phyloP scores from a whole-genome alignment of 2,113 vertebrate species.

The Smithornis capensis region DNA sequence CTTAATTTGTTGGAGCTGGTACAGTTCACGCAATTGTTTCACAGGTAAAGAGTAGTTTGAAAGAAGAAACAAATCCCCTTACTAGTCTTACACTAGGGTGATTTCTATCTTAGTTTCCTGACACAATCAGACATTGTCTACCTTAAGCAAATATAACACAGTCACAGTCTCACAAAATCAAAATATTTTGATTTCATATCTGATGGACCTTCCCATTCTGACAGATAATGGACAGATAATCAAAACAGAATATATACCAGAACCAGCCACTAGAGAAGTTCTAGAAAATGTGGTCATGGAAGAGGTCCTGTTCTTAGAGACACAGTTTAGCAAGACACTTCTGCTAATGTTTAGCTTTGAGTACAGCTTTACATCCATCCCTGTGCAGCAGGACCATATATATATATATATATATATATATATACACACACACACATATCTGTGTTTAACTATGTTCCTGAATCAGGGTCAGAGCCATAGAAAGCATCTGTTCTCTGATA shows the following conservation, averaged over 20 bases:
- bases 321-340: not conserved
- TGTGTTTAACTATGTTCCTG: slow-evolving; percentile 15
- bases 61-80: not conserved
- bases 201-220: not conserved
- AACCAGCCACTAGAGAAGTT: not conserved
- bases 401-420: too few species aligned
- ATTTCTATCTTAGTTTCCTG: not conserved
- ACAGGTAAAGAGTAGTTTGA: not conserved
- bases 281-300: not conserved
- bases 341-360: not conserved
- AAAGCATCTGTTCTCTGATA: slow-evolving; percentile 38
- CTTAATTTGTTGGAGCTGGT: not conserved
- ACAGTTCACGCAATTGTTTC: not conserved
- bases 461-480: slow-evolving; percentile 10
- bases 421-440: not conserved
- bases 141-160: not conserved
- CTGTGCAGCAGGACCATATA: not conserved
- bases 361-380: not conserved
- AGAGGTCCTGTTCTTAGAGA: not conserved
- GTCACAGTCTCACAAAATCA: not conserved
- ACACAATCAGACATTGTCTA: not conserved
- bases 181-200: not conserved
- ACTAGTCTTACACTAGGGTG: not conserved
- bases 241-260: not conserved
- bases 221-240: not conserved